Conservation (phyloP, 2,113 vertebrate species). For the Corydoras maculifer region DNA sequence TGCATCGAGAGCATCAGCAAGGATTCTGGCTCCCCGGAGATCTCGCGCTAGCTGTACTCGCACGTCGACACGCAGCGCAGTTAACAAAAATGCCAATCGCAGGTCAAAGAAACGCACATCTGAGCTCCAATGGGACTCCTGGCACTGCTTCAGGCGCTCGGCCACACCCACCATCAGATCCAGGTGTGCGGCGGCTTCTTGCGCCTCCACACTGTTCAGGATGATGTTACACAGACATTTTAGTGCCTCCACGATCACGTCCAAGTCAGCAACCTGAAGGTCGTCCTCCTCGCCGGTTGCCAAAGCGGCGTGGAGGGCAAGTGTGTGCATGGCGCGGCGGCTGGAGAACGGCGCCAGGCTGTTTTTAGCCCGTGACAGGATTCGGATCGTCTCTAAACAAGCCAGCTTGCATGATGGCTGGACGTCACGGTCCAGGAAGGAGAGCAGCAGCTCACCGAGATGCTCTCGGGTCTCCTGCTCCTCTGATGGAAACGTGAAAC, state of each 20-base stretch:
- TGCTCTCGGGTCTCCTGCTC: slow-evolving; percentile 73
- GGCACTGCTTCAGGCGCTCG: slow-evolving; percentile 71
- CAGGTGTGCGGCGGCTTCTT: slow-evolving; percentile 69
- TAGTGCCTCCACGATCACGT: slow-evolving; percentile 79
- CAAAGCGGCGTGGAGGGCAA: background rate
- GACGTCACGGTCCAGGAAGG: slow-evolving; percentile 72
- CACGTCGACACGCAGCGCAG: slow-evolving; percentile 75
- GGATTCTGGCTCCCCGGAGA: slow-evolving; percentile 71
- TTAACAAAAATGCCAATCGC: slow-evolving; percentile 84
- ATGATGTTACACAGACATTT: slow-evolving; percentile 89
- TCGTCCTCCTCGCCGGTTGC: slow-evolving; percentile 38
- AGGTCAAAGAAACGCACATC: slow-evolving; percentile 84
- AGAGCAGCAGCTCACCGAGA: slow-evolving; percentile 74
- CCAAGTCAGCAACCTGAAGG: slow-evolving; percentile 69
- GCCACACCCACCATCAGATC: slow-evolving; percentile 72
- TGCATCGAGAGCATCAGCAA: slow-evolving; percentile 73
- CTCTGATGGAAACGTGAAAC: slow-evolving; percentile 76
- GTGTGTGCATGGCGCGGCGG: slow-evolving; percentile 59
- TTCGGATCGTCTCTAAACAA: slow-evolving; percentile 84
- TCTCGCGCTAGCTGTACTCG: slow-evolving; percentile 77
- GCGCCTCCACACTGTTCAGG: slow-evolving; percentile 73
- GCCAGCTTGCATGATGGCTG: slow-evolving; percentile 76
- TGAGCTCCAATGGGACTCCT: slow-evolving; percentile 66
- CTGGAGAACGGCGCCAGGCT: slow-evolving; percentile 73
- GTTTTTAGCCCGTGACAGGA: slow-evolving; percentile 80